A percentile compares a stretch with the other conserved stretches of the same genome.
Conservation (phyloP, 2,888 invertebrate genomes). For the Perizoma affinitatum region DNA sequence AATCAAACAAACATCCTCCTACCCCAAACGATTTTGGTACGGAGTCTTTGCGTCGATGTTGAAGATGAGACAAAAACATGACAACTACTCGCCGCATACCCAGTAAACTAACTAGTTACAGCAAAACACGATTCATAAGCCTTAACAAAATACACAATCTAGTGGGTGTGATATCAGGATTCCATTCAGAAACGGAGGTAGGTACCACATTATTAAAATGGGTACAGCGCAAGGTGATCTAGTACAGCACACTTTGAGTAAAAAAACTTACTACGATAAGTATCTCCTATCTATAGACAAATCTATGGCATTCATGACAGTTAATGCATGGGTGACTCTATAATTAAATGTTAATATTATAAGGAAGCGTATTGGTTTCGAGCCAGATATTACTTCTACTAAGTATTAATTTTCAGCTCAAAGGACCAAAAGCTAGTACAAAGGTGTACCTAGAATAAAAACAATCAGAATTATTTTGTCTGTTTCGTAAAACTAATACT, state of each 20-base stretch:
- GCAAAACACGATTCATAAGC: conserved; percentile 11
- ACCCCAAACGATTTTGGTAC: no score
- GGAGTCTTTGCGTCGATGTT: no score
- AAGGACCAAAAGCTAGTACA: no score
- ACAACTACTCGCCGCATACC: conserved; percentile 1
- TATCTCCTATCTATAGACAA: conserved; percentile 31
- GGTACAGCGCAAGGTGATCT: conserved; percentile 34
- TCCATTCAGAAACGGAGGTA: conserved; percentile 32
- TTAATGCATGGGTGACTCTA: conserved; percentile 27
- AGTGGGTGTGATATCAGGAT: conserved; percentile 39
- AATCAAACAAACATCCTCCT: no score
- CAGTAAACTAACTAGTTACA: conserved; percentile 11
- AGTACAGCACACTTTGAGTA: conserved; percentile 20
- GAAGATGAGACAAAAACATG: background rate
- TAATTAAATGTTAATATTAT: conserved; percentile 15
- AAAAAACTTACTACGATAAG: conserved; percentile 32
- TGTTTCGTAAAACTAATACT: background rate
- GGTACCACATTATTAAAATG: conserved; percentile 13
- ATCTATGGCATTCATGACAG: conserved; percentile 32
- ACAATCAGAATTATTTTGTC: conserved; percentile 14
- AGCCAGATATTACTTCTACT: no score
- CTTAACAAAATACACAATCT: conserved; percentile 22
- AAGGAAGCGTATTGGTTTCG: no score
- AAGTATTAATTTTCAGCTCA: no score
- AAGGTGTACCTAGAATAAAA: conserved; percentile 17